These are phyloP conservation scores for Agrilus planipennis DNA, from an alignment of 1,140 invertebrate genomes.

Conservation along the genomic window DNA sequence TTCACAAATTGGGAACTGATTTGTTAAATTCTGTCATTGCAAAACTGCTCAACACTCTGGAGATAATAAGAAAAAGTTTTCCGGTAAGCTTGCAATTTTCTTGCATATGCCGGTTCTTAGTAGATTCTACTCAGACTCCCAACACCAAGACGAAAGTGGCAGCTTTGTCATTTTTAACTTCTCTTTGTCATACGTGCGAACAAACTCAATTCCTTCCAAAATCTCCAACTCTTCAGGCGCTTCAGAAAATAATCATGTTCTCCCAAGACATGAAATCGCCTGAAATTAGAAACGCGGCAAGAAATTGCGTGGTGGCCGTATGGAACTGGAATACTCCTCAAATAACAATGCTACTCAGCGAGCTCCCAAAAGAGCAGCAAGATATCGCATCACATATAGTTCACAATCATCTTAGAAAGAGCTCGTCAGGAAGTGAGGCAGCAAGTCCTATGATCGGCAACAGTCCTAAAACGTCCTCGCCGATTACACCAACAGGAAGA, in stretches of 20 bases:
- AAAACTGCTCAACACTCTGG: conserved; percentile 79
- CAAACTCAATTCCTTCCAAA: conserved; percentile 27
- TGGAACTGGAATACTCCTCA: conserved; percentile 85
- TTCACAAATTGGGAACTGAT: conserved; percentile 84
- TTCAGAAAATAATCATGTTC: conserved; percentile 53
- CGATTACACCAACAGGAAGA: conserved; percentile 39
- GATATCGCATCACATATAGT: conserved; percentile 72
- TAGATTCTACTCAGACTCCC: conserved; percentile 82
- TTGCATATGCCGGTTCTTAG: conserved; percentile 57
- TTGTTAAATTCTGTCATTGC: conserved; percentile 78
- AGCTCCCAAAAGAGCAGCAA: conserved; percentile 71
- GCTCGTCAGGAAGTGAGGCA: conserved; percentile 41
- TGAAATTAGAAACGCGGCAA: conserved; percentile 68
- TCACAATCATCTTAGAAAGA: conserved; percentile 65
- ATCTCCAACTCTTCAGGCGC: conserved; percentile 44
- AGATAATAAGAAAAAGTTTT: conserved; percentile 68
- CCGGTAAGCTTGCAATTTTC: conserved; percentile 46
- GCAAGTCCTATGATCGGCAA: conserved; percentile 25
- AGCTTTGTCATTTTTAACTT: conserved; percentile 60
- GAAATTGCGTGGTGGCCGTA: conserved; percentile 68
- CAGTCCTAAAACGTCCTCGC: conserved; percentile 31
- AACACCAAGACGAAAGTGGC: conserved; percentile 74
- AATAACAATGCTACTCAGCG: conserved; percentile 70
- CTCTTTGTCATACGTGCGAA: conserved; percentile 49
- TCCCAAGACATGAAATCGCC: conserved; percentile 57